phyloP scores from a whole-genome alignment of 2,113 vertebrate genomes.

The Eretmochelys imbricata region DNA sequence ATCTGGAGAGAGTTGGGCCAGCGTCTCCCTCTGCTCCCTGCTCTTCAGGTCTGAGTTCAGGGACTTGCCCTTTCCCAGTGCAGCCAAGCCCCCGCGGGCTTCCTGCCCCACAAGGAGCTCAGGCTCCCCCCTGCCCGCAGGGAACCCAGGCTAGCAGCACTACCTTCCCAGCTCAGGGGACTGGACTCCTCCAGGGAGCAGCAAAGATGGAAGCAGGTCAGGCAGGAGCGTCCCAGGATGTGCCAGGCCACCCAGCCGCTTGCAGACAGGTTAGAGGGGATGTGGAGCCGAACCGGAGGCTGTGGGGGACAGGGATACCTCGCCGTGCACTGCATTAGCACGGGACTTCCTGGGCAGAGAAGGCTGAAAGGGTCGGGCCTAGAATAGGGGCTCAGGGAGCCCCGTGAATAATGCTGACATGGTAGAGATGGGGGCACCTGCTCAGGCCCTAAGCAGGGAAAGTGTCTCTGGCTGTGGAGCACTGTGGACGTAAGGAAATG shows the following conservation, averaged over 20 bases:
- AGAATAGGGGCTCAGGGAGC: fast-evolving
- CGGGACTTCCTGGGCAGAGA: no score
- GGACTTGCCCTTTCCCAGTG: no score
- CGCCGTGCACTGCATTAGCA: no score
- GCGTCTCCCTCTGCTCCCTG: fast-evolving
- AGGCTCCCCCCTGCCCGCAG: no score
- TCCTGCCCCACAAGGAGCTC: background rate
- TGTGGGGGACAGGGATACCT: no score
- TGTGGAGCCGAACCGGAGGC: no score
- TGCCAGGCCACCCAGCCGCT: background rate
- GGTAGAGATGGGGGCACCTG: background rate
- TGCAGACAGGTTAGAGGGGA: no score
- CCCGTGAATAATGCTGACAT: fast-evolving
- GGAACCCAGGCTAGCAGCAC: no score
- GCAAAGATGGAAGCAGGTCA: background rate
- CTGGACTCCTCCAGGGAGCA: fast-evolving
- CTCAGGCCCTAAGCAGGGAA: background rate
- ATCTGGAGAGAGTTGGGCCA: fast-evolving
- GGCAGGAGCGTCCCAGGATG: background rate
- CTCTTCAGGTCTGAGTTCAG: background rate
- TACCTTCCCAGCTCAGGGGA: no score
- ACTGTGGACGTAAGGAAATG: background rate
- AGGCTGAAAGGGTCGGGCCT: no score
- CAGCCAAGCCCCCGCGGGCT: background rate
- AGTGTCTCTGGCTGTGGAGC: no score